These are phyloP conservation scores for Agrilus biguttatus DNA, from an alignment of 2,888 invertebrate species.

Conservation along the genomic window DNA sequence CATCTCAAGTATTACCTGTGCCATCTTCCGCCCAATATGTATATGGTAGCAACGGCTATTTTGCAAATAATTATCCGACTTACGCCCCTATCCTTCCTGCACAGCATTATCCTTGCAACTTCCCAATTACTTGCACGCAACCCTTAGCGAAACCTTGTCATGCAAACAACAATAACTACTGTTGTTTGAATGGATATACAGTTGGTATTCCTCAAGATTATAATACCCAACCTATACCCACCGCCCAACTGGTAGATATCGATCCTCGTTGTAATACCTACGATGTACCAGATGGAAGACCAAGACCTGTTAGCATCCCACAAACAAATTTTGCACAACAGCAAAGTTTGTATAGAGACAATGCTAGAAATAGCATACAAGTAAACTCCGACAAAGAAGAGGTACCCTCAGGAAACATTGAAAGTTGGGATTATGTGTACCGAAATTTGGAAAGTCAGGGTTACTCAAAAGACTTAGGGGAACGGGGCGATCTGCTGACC, in stretches of 20 bases:
- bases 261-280: constrained; percentile 31
- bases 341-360: neutral
- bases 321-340: too few species aligned
- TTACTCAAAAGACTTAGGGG: constrained; percentile 49
- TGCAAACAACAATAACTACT: constrained; percentile 31
- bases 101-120: constrained; percentile 13
- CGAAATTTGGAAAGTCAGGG: constrained; percentile 61
- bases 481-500: constrained; percentile 48
- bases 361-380: constrained; percentile 8
- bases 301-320: too few species aligned
- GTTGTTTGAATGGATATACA: constrained; percentile 15
- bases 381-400: constrained; percentile 33
- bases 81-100: constrained; percentile 9
- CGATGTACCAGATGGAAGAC: constrained; percentile 19
- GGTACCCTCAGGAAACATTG: constrained; percentile 47
- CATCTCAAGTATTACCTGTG: constrained; percentile 9
- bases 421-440: constrained; percentile 71
- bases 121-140: constrained; percentile 15
- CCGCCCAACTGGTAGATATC: constrained; percentile 52
- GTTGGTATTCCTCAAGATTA: constrained; percentile 23
- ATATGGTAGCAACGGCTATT: constrained; percentile 15
- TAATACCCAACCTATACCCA: constrained; percentile 43
- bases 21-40: constrained; percentile 13
- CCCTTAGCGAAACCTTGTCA: constrained; percentile 14
- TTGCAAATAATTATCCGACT: constrained; percentile 10